Evolutionary conservation across 2,113 vertebrate genomes (phyloP), one percentile per base, ranked within the genome.

Genomic region (Capra hircus): DNA sequence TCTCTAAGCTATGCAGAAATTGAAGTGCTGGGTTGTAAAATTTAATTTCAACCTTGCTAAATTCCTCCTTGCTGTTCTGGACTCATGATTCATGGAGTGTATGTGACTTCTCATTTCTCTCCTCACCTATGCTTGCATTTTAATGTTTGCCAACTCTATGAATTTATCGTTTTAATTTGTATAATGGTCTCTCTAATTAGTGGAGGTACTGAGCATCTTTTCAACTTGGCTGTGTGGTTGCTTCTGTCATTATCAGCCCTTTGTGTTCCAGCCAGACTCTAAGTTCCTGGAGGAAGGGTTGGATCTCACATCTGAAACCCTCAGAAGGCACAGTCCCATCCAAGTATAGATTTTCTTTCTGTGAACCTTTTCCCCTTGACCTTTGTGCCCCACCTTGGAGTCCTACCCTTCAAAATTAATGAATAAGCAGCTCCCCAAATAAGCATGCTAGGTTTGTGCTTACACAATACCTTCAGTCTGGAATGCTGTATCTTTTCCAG

Each of bases 371-470:
- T 11, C 52, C 43, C 59, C 43, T 30, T 43, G 57, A 36, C 33
- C 40, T 30, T 77, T 30, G 64, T 27, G 36, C n/a, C 67, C 11
- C n/a, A 45, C 55, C 67, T 40, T 36, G 2, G 5, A 86, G 17
- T 40, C 21, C 27, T 23, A 21, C 21, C 15, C 11, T 89, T 25
- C 78, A 28, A 85, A 36, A 12, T 48, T 53, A 28, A 16, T 0
- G 19, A 50, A 16, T 57, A 19, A 6, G 3, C 7, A 33, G 17
- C 53, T 45, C 57, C 59, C 19, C 67, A 60, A 52, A 40, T 9
- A 12, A 2, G 0, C 8, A 0, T 15, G 7, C 48, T 27, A 19
- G 28, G 23, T 7, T 36, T 53, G 27, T 3, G 11, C 27, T 77
- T 90, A 19, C 11, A 10, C 36, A 2, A 14, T 9, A 5, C 16